Percentiles rank a stretch among this genome's conserved stretches.
These are phyloP conservation scores for Triops longicaudatus DNA, from an alignment of 1,140 invertebrate species.

Conservation along the genomic window DNA sequence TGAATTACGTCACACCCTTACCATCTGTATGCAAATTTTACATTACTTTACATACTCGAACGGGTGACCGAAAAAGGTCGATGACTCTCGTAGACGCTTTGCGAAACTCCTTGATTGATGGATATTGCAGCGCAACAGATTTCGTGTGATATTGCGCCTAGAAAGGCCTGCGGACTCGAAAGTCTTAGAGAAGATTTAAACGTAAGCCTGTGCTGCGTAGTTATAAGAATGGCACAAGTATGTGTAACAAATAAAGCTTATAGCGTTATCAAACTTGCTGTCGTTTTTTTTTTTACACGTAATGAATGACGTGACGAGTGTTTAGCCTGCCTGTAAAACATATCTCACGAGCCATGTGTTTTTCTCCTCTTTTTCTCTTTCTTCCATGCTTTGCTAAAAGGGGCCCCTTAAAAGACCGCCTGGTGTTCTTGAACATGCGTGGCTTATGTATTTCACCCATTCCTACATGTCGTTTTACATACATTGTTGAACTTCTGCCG, in stretches of 20 bases:
- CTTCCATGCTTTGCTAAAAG: background rate
- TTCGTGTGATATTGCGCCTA: too few species aligned
- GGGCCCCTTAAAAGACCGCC: background rate
- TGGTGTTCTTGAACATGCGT: background rate
- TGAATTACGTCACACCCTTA: too few species aligned
- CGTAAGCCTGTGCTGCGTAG: too few species aligned
- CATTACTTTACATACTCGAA: too few species aligned
- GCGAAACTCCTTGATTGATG: too few species aligned
- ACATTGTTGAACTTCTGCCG: background rate
- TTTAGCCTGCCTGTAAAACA: constrained; percentile 4
- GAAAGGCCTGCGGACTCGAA: too few species aligned
- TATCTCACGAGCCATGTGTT: constrained; percentile 14
- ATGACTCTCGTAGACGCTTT: too few species aligned
- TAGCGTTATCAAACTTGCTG: background rate
- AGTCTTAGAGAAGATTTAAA: too few species aligned
- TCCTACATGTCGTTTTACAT: background rate
- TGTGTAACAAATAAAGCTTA: background rate
- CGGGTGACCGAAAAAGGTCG: too few species aligned
- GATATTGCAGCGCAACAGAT: too few species aligned
- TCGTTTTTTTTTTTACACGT: background rate
- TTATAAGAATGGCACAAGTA: too few species aligned
- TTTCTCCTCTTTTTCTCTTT: background rate
- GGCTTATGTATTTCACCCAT: constrained; percentile 1
- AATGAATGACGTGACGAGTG: constrained; percentile 14
- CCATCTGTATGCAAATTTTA: too few species aligned